Base-by-base conservation (phyloP, 2,113 vertebrate genomes). In the Pungitius pungitius region DNA sequence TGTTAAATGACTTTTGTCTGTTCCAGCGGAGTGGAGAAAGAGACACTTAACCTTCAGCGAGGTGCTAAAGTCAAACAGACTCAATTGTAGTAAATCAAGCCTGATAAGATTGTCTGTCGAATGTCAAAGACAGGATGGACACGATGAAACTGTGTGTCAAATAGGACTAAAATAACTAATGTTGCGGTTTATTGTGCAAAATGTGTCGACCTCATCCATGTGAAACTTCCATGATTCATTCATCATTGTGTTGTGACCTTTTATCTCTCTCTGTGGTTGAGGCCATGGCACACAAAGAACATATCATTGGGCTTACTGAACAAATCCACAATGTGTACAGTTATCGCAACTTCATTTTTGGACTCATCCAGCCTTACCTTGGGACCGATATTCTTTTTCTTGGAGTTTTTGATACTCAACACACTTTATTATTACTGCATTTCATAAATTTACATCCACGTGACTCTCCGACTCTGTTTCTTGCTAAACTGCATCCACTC, bases 71-170 rank as follows among this genome's bases (percentile, higher is more conserved):
- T 51, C 56, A 37, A 35, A 9, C 54, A 10, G 27, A 42, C 51
- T 77, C 80, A 70, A 57, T 73, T 59, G 66, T 24, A 24, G 68
- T 82, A 80, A 86, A 81, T 83, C 77, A 47, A 37, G 13, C 15
- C 27, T 33, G 81, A 81, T 78, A 78, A 59, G 37, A 65, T 37
- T 75, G 75, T 80, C 67, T 62, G 56, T 27, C 30, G 39, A 30
- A 81, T 54, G 75, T 64, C 75, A 52, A 45, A 81, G 72, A 65
- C 4, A 59, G 77, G 83, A 67, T 64, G 35, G 86, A 42, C 14
- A 47, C 58, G 57, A 72, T 84, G 24, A 66, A 86, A 85, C 39
- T 13, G 27, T 56, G 70, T 60, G 45, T 57, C 67, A 64, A 14
- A 22, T 54, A 68, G n/a, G 27, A 18, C 45, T 67, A 42, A 55